These are phyloP conservation scores for Coryphaenoides rupestris DNA, from an alignment of 2,113 vertebrate genomes.

Conservation along the genomic window DNA sequence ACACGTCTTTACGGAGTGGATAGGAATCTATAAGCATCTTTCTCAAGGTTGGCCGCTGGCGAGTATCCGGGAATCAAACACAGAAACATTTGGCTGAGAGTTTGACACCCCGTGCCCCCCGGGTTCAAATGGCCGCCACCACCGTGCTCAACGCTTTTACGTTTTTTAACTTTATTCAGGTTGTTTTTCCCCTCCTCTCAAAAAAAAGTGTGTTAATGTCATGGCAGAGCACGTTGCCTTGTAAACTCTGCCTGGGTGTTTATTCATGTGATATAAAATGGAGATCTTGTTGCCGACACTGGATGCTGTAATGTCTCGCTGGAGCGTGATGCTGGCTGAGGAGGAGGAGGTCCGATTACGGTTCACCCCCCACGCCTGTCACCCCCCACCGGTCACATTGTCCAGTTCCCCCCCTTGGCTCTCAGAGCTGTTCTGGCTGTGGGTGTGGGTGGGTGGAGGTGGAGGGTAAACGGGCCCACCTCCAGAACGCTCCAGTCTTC, in stretches of 20 bases:
- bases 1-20: background rate
- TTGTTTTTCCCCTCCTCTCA: no score
- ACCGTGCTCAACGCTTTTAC: no score
- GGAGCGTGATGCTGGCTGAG: slow-evolving; percentile 40
- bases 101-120: no score
- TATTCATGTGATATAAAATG: slow-evolving; percentile 11
- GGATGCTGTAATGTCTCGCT: slow-evolving; percentile 24
- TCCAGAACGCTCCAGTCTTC: slow-evolving; percentile 57
- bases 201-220: background rate
- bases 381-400: slow-evolving; percentile 18
- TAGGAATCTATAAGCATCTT: no score
- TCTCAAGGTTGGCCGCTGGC: no score
- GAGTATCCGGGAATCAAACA: no score
- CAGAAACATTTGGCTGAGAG: no score
- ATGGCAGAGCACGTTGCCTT: background rate
- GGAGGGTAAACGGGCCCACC: slow-evolving; percentile 34
- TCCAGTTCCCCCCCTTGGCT: slow-evolving; percentile 42
- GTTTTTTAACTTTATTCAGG: no score
- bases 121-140: no score
- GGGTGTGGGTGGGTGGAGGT: no score
- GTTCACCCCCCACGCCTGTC: no score
- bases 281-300: slow-evolving; percentile 32
- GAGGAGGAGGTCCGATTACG: slow-evolving; percentile 28
- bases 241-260: background rate
- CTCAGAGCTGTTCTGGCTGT: slow-evolving; percentile 29